phyloP scores from a whole-genome alignment of 2,888 invertebrate species.

The Pasiphila rectangulata region DNA sequence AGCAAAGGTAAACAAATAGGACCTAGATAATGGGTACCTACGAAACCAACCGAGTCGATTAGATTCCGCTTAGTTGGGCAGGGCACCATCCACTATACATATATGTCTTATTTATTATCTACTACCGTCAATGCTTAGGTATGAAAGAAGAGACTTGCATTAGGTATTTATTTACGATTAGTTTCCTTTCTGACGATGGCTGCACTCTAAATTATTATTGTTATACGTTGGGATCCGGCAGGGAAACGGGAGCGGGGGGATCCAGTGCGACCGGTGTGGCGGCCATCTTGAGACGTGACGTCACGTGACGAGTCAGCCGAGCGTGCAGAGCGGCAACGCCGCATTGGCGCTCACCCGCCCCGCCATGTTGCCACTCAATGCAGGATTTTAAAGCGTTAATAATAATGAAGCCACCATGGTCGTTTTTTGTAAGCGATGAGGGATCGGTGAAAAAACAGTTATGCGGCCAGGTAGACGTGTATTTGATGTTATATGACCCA shows the following conservation, averaged over 20 bases:
- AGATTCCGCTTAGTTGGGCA: no score
- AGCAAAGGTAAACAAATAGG: no score
- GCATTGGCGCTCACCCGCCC: slow-evolving; percentile 45
- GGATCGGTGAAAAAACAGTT: slow-evolving; percentile 73
- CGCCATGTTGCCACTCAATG: slow-evolving; percentile 48
- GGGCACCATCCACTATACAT: no score
- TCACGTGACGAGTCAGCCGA: slow-evolving; percentile 79
- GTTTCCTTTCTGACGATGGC: slow-evolving; percentile 71
- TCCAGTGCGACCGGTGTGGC: slow-evolving; percentile 70
- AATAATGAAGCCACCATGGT: slow-evolving; percentile 54
- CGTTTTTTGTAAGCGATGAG: slow-evolving; percentile 65
- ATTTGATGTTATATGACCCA: slow-evolving; percentile 14
- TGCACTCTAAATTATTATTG: slow-evolving; percentile 76
- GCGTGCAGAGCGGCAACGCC: slow-evolving; percentile 72
- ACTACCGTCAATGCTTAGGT: neutral
- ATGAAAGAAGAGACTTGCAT: no score
- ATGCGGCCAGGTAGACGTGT: slow-evolving; percentile 67
- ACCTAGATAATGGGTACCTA: no score
- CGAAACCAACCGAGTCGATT: no score
- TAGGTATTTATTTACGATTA: slow-evolving; percentile 76
- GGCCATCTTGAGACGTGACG: slow-evolving; percentile 81
- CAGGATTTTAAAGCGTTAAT: slow-evolving; percentile 60
- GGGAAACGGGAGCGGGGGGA: slow-evolving; percentile 66
- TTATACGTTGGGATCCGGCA: slow-evolving; percentile 68
- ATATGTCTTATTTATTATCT: neutral